These are phyloP conservation scores for Zeus faber DNA, from an alignment of 2,113 vertebrate genomes.

Conservation along the genomic window DNA sequence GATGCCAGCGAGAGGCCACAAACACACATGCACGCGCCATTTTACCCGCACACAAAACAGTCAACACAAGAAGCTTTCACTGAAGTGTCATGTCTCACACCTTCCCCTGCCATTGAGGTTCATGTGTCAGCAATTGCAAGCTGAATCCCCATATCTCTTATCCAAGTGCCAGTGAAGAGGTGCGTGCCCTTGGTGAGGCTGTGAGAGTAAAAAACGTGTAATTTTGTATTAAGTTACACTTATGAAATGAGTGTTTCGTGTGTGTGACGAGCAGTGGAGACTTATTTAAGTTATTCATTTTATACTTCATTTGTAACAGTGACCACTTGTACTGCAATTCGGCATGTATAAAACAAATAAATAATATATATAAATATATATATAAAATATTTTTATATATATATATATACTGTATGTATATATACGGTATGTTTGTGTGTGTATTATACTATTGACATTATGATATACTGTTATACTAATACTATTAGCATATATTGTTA, in stretches of 20 bases:
- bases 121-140: conserved; percentile 54
- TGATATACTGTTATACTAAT: no score
- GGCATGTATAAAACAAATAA: no score
- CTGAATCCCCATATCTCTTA: conserved; percentile 50
- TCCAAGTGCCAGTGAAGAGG: conserved; percentile 37
- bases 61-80: conserved; percentile 41
- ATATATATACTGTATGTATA: no score
- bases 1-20: conserved; percentile 50
- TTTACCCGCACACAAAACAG: conserved; percentile 19
- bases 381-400: no score
- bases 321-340: no score
- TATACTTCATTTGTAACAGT: no score
- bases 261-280: no score
- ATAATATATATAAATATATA: no score
- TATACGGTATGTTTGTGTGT: no score
- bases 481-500: no score
- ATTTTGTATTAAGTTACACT: conserved; percentile 36
- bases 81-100: conserved; percentile 56
- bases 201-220: conserved; percentile 19
- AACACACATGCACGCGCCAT: conserved; percentile 25
- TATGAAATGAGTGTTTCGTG: conserved; percentile 15
- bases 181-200: conserved; percentile 20
- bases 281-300: no score
- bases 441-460: no score
- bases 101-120: conserved; percentile 46